Conservation (phyloP, 2,797 vertebrate genomes). For the Margarornis squamiger region DNA sequence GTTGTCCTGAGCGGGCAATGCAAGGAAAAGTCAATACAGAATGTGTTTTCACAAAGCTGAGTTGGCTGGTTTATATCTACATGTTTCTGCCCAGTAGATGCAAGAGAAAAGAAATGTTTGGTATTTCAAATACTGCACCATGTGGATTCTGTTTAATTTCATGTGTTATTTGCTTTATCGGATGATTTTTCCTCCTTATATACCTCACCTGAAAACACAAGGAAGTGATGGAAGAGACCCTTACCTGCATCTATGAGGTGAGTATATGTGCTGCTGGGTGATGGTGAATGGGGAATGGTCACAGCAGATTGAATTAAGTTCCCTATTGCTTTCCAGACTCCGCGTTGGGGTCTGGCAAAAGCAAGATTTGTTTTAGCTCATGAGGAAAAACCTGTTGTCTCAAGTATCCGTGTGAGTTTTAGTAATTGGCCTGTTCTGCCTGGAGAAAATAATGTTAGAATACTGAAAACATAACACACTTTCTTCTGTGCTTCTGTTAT, state of each 20-base stretch:
- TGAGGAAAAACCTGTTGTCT: neutral
- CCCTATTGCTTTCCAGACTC: neutral
- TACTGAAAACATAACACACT: neutral
- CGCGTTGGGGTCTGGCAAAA: fast-evolving
- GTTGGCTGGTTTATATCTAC: neutral
- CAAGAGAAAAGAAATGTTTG: neutral
- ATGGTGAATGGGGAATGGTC: fast-evolving
- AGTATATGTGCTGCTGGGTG: neutral
- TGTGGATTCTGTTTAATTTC: neutral
- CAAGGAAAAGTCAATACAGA: no score
- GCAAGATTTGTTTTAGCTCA: neutral
- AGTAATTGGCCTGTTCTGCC: fast-evolving
- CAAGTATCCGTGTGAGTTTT: neutral
- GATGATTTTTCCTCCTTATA: neutral
- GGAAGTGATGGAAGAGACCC: neutral
- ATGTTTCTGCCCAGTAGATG: neutral
- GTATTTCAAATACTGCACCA: neutral
- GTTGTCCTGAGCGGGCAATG: neutral
- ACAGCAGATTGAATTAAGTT: fast-evolving
- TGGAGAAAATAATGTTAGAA: neutral
- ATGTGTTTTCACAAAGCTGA: neutral
- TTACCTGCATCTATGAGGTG: neutral
- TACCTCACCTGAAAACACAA: neutral
- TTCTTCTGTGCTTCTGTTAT: neutral
- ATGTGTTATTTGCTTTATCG: neutral